These are phyloP conservation scores for Eupithecia subfuscata DNA, from an alignment of 2,888 invertebrate species.

Conservation along the genomic window DNA sequence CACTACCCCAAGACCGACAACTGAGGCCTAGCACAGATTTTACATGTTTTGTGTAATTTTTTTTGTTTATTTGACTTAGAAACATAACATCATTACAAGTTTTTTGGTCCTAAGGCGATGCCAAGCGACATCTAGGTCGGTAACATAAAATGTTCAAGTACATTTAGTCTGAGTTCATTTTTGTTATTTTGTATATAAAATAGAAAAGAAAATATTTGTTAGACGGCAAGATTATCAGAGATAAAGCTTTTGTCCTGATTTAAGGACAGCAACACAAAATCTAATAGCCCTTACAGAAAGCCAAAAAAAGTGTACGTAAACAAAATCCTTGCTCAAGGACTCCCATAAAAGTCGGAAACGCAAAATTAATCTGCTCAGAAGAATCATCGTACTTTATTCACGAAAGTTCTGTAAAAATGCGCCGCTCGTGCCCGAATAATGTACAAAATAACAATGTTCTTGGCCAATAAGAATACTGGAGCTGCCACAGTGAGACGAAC, in stretches of 20 bases:
- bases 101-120: too few species aligned
- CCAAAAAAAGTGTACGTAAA: slow-evolving; percentile 7
- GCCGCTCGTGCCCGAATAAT: slow-evolving; percentile 34
- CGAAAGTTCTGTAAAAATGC: slow-evolving; percentile 37
- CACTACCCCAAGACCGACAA: too few species aligned
- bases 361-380: slow-evolving; percentile 33
- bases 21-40: too few species aligned
- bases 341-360: slow-evolving; percentile 18
- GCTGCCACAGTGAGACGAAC: slow-evolving; percentile 6
- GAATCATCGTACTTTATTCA: slow-evolving; percentile 36
- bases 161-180: too few species aligned
- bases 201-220: background rate
- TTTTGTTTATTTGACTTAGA: too few species aligned
- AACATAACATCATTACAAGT: too few species aligned
- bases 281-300: background rate
- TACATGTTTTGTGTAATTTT: too few species aligned
- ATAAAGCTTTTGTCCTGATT: background rate
- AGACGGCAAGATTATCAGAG: background rate
- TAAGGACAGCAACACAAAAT: background rate
- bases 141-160: too few species aligned
- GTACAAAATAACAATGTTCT: slow-evolving; percentile 42
- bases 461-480: slow-evolving; percentile 35
- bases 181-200: background rate
- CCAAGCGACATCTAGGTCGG: too few species aligned
- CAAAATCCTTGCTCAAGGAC: slow-evolving; percentile 11